These are phyloP conservation scores for Miichthys miiuy DNA, from an alignment of 2,797 vertebrate genomes.

Conservation along the genomic window DNA sequence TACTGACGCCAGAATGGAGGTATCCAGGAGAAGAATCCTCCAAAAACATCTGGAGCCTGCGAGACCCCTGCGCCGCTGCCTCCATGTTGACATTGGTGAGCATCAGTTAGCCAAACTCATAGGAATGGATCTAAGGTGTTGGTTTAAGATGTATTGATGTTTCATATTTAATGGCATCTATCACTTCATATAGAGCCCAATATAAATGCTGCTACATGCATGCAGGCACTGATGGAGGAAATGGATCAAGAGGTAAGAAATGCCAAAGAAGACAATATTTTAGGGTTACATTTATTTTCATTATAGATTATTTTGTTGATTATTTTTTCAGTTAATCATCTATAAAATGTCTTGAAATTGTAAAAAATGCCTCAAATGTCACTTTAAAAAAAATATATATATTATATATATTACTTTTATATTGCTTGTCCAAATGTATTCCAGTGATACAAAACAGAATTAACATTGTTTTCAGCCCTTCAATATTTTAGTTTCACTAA, in stretches of 20 bases:
- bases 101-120: background rate
- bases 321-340: background rate
- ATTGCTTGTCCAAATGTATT: background rate
- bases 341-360: background rate
- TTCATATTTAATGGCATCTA: background rate
- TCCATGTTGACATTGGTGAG: slow-evolving; percentile 69
- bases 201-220: slow-evolving; percentile 50
- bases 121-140: background rate
- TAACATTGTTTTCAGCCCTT: background rate
- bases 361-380: background rate
- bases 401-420: background rate
- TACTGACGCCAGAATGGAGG: slow-evolving; percentile 79
- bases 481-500: background rate
- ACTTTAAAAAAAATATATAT: too few relatives aligned
- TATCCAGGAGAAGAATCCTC: slow-evolving; percentile 75
- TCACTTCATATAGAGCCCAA: slow-evolving; percentile 62
- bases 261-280: background rate
- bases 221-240: slow-evolving; percentile 54
- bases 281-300: background rate
- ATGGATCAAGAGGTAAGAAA: slow-evolving; percentile 65
- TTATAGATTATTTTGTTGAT: background rate
- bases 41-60: slow-evolving; percentile 85
- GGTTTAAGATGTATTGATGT: background rate
- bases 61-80: slow-evolving; percentile 82
- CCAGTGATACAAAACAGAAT: background rate